These are phyloP conservation scores for Nerophis lumbriciformis DNA, from an alignment of 2,113 vertebrate genomes.

Conservation along the genomic window DNA sequence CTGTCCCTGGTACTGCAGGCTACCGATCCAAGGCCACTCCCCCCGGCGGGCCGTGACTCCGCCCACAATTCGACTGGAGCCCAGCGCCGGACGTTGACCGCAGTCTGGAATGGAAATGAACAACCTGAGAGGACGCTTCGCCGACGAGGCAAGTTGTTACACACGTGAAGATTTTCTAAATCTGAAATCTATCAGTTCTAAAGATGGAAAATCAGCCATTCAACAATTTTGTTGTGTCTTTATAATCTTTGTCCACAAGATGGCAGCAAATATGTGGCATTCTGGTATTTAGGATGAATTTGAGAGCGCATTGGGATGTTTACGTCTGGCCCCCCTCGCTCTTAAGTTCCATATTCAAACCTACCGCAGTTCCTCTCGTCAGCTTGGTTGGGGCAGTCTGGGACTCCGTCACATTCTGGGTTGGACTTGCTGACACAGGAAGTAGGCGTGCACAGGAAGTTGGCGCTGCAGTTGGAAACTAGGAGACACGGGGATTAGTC, in stretches of 20 bases:
- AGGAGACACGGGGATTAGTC: constrained; percentile 6
- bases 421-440: constrained; percentile 81
- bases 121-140: constrained; percentile 1
- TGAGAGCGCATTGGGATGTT: no score
- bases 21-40: constrained; percentile 94
- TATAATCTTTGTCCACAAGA: no score
- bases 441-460: constrained; percentile 75
- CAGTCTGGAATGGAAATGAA: constrained; percentile 74
- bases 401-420: constrained; percentile 79
- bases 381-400: constrained; percentile 74
- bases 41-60: constrained; percentile 76
- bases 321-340: no score
- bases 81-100: constrained; percentile 67
- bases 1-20: constrained; percentile 79
- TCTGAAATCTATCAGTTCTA: no score
- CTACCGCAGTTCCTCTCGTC: constrained; percentile 81
- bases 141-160: no score
- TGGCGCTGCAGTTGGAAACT: constrained; percentile 76
- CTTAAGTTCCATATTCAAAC: constrained; percentile 12
- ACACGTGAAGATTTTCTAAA: no score
- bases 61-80: constrained; percentile 82
- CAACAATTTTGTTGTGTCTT: no score
- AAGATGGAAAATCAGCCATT: no score
- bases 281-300: no score
- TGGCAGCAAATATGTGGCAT: no score